phyloP scores from a whole-genome alignment of 2,888 invertebrate species.

The Chironomus riparius region DNA sequence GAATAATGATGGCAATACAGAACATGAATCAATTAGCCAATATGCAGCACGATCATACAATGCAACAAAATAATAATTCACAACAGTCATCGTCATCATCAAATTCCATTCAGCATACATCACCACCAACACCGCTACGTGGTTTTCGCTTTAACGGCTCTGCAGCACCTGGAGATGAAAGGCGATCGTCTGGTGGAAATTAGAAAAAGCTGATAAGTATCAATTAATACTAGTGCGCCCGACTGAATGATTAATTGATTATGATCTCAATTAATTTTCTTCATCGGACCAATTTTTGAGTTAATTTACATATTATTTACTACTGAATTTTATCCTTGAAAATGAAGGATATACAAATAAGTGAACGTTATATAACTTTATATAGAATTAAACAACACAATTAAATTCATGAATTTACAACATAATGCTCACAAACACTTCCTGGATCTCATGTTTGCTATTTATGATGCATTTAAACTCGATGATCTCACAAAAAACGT shows the following conservation, averaged over 20 bases:
- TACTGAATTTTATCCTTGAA: background rate
- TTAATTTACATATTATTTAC: background rate
- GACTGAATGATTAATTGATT: slow-evolving; percentile 20
- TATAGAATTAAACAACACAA: too few relatives aligned
- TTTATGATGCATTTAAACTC: too few relatives aligned
- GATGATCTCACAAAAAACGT: too few relatives aligned
- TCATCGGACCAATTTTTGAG: background rate
- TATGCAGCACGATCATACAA: background rate
- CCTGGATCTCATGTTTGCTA: too few relatives aligned
- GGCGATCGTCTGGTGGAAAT: background rate
- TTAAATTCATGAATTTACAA: too few relatives aligned
- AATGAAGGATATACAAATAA: background rate
- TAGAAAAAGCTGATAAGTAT: background rate
- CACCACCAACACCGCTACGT: slow-evolving; percentile 6
- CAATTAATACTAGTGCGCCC: background rate
- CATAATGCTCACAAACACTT: too few relatives aligned
- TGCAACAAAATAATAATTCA: background rate
- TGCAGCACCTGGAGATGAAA: slow-evolving; percentile 18
- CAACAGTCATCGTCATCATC: background rate
- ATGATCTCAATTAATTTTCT: slow-evolving; percentile 13
- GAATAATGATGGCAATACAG: slow-evolving; percentile 74
- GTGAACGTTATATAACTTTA: too few relatives aligned
- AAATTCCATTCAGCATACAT: too few relatives aligned
- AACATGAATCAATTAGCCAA: background rate
- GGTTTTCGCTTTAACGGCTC: slow-evolving; percentile 8